Percentiles rank a stretch among this genome's conserved stretches.
Conservation (phyloP, 2,888 invertebrate species). For the Aphidius colemani region DNA sequence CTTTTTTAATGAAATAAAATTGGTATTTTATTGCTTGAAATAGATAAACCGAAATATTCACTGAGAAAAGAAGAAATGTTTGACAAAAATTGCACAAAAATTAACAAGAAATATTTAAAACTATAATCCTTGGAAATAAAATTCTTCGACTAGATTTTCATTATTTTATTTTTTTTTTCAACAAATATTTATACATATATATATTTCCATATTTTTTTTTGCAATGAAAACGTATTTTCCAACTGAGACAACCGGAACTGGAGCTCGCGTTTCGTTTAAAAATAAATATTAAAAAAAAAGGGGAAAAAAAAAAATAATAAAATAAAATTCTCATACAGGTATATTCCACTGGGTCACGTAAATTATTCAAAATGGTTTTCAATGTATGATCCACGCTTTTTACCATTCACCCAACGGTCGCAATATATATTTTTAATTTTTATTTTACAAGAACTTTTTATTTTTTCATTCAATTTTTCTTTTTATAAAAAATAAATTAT, state of each 20-base stretch:
- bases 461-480: too few relatives aligned
- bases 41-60: too few relatives aligned
- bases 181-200: neutral
- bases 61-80: slow-evolving; percentile 9
- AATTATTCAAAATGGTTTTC: slow-evolving; percentile 5
- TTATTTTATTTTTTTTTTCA: slow-evolving; percentile 8
- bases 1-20: too few relatives aligned
- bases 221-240: neutral
- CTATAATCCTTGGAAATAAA: neutral
- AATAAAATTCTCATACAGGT: neutral
- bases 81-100: slow-evolving; percentile 14
- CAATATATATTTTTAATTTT: neutral
- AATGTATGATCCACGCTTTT: neutral
- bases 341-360: neutral
- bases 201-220: neutral
- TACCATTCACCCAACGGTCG: neutral
- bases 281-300: too few relatives aligned
- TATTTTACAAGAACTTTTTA: too few relatives aligned
- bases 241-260: too few relatives aligned
- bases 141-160: neutral
- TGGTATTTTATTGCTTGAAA: too few relatives aligned
- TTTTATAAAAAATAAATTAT: slow-evolving; percentile 2
- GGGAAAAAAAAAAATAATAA: too few relatives aligned
- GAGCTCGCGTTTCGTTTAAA: too few relatives aligned
- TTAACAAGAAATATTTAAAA: neutral